Conservation (phyloP, 2,797 vertebrate genomes). For the Argya squamiceps region DNA sequence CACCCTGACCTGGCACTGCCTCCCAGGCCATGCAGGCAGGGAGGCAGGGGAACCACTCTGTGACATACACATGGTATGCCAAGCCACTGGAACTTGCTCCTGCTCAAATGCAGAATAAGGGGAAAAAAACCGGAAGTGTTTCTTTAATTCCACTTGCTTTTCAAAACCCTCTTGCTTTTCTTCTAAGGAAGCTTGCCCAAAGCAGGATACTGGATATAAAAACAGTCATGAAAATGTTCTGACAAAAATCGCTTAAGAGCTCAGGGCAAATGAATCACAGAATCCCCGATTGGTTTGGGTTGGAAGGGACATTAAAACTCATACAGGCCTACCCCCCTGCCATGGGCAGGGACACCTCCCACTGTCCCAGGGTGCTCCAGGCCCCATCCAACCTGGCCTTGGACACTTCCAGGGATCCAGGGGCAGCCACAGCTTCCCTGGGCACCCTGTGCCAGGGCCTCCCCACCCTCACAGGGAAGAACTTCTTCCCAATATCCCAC, state of each 20-base stretch:
- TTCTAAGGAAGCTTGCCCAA: background rate
- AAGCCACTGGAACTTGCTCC: background rate
- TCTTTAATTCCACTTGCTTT: background rate
- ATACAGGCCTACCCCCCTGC: background rate
- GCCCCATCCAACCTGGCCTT: fast-evolving
- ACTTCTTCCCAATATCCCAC: background rate
- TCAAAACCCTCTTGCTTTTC: background rate
- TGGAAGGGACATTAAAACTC: background rate
- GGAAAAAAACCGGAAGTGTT: fast-evolving
- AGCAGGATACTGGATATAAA: background rate
- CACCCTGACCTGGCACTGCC: background rate
- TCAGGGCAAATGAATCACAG: background rate
- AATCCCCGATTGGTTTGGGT: background rate
- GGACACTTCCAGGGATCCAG: background rate
- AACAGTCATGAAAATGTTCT: background rate
- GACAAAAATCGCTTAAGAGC: background rate
- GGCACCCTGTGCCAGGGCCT: background rate
- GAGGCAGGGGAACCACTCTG: background rate
- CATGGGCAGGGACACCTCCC: background rate
- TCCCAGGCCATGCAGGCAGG: background rate
- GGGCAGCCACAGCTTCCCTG: background rate
- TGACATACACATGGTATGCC: background rate
- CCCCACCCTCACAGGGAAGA: fast-evolving
- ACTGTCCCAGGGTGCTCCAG: background rate
- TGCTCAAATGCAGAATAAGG: background rate